These are phyloP conservation scores for Mnemiopsis leidyi DNA, from an alignment of 37 sponge, comb jelly and placozoan genomes.

Conservation along the genomic window DNA sequence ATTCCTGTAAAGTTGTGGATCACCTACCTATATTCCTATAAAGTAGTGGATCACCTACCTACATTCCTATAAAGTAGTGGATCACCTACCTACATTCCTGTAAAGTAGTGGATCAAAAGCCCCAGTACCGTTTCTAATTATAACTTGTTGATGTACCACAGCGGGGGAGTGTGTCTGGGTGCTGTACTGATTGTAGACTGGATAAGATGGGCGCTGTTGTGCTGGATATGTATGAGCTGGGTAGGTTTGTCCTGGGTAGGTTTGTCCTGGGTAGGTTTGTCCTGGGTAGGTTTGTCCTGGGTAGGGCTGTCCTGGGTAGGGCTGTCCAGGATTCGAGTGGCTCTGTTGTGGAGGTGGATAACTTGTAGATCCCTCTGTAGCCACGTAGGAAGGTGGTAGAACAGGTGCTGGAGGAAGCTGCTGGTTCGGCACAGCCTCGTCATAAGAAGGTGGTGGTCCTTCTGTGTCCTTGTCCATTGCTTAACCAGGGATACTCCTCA, in stretches of 20 bases:
- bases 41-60: too few relatives aligned
- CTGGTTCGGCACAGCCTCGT: neutral
- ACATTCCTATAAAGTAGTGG: too few relatives aligned
- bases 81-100: too few relatives aligned
- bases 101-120: too few relatives aligned
- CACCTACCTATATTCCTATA: too few relatives aligned
- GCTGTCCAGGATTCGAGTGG: too few relatives aligned
- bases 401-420: neutral
- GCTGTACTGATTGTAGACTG: too few relatives aligned
- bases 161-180: too few relatives aligned
- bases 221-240: neutral
- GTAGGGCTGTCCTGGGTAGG: neutral
- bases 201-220: neutral
- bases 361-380: neutral
- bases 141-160: too few relatives aligned
- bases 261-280: neutral
- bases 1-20: too few relatives aligned
- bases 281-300: neutral
- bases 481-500: too few relatives aligned
- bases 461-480: neutral
- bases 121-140: too few relatives aligned
- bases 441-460: neutral
- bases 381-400: neutral
- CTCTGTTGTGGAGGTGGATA: neutral
- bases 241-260: neutral